Percentiles rank a stretch among this genome's conserved stretches.
Evolutionary conservation across 2,797 vertebrate species (phyloP).

Genomic region (Lithobates pipiens): DNA sequence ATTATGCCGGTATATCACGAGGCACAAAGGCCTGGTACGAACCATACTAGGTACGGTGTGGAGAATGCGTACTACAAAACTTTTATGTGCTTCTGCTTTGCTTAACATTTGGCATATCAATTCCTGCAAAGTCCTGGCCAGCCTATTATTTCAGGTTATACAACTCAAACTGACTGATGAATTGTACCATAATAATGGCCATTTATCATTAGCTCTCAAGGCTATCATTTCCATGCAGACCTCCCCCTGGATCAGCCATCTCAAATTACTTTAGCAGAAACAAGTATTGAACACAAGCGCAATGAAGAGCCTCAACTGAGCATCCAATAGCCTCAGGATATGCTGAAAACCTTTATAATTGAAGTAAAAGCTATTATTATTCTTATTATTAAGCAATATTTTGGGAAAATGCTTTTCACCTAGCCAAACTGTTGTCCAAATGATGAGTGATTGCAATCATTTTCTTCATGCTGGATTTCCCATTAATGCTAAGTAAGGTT

Average conservation of each 20-base stretch:
- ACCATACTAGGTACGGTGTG: conserved; percentile 29
- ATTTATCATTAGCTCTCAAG: conserved; percentile 42
- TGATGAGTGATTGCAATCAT: background rate
- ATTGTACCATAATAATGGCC: conserved; percentile 46
- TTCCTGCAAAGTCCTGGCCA: conserved; percentile 9
- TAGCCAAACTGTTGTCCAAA: background rate
- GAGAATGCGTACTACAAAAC: conserved; percentile 7
- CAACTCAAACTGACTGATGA: conserved; percentile 42
- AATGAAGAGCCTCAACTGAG: background rate
- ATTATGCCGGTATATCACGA: conserved; percentile 28
- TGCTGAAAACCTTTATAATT: background rate
- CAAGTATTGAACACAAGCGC: conserved; percentile 13
- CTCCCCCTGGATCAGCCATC: conserved; percentile 35
- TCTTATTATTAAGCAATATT: conserved; percentile 25
- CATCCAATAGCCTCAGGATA: background rate
- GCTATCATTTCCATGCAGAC: conserved; percentile 39
- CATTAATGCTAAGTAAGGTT: no score
- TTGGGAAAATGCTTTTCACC: background rate
- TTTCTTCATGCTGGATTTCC: background rate
- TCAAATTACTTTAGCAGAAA: conserved; percentile 50
- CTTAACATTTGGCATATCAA: conserved; percentile 41
- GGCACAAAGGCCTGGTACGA: background rate
- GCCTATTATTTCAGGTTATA: conserved; percentile 35
- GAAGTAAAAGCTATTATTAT: background rate
- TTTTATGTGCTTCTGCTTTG: conserved; percentile 19